phyloP scores from a whole-genome alignment of 2,888 invertebrate species.

The Hydraecia micacea region DNA sequence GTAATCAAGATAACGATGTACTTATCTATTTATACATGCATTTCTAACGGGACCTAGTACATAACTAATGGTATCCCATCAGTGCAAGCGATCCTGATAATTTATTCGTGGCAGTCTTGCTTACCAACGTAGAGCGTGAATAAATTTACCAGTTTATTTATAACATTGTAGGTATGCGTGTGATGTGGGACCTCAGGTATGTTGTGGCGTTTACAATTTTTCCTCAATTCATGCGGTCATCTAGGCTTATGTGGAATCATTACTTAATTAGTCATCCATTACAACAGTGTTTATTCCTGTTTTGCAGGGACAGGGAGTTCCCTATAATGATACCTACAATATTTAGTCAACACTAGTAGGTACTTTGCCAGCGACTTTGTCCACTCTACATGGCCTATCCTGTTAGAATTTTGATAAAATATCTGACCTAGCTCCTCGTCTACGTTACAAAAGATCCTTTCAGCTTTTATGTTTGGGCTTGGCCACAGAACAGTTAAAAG shows the following conservation, averaged over 20 bases:
- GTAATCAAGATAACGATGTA: constrained; percentile 38
- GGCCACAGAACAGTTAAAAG: too few relatives aligned
- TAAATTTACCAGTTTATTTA: constrained; percentile 24
- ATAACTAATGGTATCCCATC: constrained; percentile 4
- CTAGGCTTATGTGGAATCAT: constrained; percentile 3
- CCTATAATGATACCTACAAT: constrained; percentile 5
- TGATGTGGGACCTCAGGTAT: neutral
- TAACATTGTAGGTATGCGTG: neutral
- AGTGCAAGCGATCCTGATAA: constrained; percentile 25
- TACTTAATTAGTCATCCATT: constrained; percentile 9
- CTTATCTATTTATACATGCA: constrained; percentile 6
- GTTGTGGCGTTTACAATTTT: constrained; percentile 27
- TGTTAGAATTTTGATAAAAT: neutral
- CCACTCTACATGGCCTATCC: neutral
- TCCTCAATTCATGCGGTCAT: constrained; percentile 39
- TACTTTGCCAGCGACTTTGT: neutral
- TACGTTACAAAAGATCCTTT: neutral
- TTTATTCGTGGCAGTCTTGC: constrained; percentile 17
- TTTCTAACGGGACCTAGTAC: constrained; percentile 27
- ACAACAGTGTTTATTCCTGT: neutral
- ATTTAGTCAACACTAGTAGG: neutral
- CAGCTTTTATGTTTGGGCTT: neutral
- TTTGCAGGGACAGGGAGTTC: constrained; percentile 32
- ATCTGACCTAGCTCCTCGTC: too few relatives aligned
- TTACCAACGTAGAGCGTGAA: constrained; percentile 23